These are phyloP conservation scores for Stenotaenia linearis DNA, from an alignment of 2,888 invertebrate genomes.

Conservation along the genomic window DNA sequence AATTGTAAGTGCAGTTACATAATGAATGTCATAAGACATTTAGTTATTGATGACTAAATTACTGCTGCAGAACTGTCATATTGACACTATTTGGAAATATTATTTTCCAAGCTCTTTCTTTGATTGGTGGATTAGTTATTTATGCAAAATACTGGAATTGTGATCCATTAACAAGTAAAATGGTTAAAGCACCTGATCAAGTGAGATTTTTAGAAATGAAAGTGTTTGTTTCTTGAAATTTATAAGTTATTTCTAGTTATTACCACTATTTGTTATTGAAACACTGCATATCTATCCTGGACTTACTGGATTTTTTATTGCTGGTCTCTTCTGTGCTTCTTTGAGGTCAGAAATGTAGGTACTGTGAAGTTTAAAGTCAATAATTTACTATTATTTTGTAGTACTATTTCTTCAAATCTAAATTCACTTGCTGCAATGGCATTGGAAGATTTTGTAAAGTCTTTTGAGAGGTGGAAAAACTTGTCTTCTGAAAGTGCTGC, in stretches of 20 bases:
- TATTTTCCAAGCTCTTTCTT: background rate
- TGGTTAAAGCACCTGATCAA: background rate
- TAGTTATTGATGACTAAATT: background rate
- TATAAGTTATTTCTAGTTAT: slow-evolving; percentile 54
- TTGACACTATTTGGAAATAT: background rate
- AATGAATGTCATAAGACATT: background rate
- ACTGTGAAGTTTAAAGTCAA: background rate
- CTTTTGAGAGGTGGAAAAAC: slow-evolving; percentile 31
- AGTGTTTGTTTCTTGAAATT: no score
- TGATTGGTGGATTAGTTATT: slow-evolving; percentile 44
- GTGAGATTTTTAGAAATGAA: background rate
- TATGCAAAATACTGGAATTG: slow-evolving; percentile 46
- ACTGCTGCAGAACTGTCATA: background rate
- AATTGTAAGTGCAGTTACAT: slow-evolving; percentile 44
- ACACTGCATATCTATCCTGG: slow-evolving; percentile 68
- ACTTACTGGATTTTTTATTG: slow-evolving; percentile 85
- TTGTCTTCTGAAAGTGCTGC: background rate
- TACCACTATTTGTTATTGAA: slow-evolving; percentile 84
- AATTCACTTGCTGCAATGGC: slow-evolving; percentile 49
- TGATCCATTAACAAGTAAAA: slow-evolving; percentile 45
- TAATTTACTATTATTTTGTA: slow-evolving; percentile 38
- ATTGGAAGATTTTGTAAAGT: slow-evolving; percentile 46
- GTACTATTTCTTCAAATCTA: slow-evolving; percentile 49
- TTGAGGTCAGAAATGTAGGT: slow-evolving; percentile 59
- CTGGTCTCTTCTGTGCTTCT: slow-evolving; percentile 91